Conservation (phyloP, 2,797 vertebrate species). For the Eulemur albifrons region DNA sequence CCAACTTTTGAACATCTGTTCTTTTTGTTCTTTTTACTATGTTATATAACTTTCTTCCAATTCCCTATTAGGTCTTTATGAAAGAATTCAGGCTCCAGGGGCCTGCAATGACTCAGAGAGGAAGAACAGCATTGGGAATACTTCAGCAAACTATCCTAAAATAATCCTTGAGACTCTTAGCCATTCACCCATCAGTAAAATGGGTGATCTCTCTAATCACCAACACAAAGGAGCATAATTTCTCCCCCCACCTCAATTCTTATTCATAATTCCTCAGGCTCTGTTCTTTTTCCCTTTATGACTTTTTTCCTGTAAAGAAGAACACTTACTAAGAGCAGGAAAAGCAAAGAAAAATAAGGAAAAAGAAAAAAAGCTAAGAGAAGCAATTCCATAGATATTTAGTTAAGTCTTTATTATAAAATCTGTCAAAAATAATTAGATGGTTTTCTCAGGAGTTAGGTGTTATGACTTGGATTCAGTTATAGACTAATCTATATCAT, state of each 20-base stretch:
- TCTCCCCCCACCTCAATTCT: not conserved
- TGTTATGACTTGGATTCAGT: not conserved
- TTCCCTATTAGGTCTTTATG: not conserved
- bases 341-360: slow-evolving; percentile 35
- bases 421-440: not conserved
- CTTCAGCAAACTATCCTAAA: not conserved
- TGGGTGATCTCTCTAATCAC: not conserved
- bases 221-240: not conserved
- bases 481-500: not conserved
- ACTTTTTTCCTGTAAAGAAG: not conserved
- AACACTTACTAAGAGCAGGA: not conserved
- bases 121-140: not conserved
- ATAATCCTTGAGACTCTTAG: not conserved
- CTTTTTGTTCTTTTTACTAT: not conserved
- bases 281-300: not conserved
- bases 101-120: not conserved
- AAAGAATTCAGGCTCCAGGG: not conserved
- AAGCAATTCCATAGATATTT: not conserved
- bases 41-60: not conserved
- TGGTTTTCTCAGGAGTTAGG: not conserved
- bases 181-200: not conserved
- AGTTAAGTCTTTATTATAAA: not conserved
- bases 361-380: not conserved
- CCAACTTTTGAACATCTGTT: not conserved
- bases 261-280: not conserved